phyloP scores from a whole-genome alignment of 2,888 invertebrate species.

The Tinea pellionella region DNA sequence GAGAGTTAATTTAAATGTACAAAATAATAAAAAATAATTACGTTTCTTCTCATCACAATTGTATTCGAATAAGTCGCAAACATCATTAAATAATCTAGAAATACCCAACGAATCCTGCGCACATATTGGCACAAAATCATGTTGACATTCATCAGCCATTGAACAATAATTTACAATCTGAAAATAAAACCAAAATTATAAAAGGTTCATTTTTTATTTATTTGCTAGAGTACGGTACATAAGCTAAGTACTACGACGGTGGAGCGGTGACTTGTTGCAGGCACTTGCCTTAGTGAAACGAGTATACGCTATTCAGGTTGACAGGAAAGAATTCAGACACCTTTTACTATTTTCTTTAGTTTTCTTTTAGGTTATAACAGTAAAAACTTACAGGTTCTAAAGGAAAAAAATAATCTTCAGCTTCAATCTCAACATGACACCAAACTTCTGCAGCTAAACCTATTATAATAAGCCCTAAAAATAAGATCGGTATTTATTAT shows the following conservation, averaged over 20 bases:
- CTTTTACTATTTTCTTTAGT: too few species aligned
- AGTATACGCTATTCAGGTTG: too few species aligned
- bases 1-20: neutral
- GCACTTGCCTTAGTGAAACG: too few species aligned
- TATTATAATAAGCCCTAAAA: constrained; percentile 43
- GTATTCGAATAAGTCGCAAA: constrained; percentile 55
- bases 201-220: neutral
- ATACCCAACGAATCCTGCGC: constrained; percentile 58
- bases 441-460: constrained; percentile 40
- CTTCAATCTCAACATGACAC: constrained; percentile 56
- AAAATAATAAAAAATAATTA: constrained; percentile 26
- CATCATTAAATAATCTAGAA: constrained; percentile 51
- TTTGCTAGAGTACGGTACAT: too few species aligned
- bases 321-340: too few species aligned
- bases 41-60: constrained; percentile 61
- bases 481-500: neutral
- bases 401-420: constrained; percentile 61
- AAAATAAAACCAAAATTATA: neutral
- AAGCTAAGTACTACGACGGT: too few species aligned
- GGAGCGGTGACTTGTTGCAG: too few species aligned
- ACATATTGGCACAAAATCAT: constrained; percentile 54
- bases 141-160: constrained; percentile 55
- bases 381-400: constrained; percentile 43
- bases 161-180: constrained; percentile 59
- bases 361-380: too few species aligned